Conservation (phyloP, 2,113 vertebrate genomes). For the Zosterops lateralis region DNA sequence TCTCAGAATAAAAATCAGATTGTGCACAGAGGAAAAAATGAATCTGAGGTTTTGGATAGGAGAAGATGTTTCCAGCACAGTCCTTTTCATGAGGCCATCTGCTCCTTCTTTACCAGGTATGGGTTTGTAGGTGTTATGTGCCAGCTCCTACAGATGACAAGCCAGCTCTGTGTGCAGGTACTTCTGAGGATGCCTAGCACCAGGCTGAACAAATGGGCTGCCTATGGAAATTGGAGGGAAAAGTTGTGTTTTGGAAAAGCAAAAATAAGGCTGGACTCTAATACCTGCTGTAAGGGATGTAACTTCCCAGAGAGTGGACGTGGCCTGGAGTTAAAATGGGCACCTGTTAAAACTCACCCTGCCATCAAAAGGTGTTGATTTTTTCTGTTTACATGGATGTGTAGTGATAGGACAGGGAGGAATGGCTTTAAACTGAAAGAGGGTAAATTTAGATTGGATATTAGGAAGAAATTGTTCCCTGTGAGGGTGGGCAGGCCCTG, state of each 20-base stretch:
- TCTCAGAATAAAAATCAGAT: not conserved
- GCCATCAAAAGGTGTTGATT: not conserved
- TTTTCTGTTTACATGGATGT: not conserved
- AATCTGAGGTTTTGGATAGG: not conserved
- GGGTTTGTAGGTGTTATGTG: not conserved
- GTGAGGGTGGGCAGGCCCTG: accelerated
- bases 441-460: not conserved
- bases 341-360: not conserved
- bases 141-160: not conserved
- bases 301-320: not conserved
- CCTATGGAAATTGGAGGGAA: not conserved
- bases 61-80: not conserved
- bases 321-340: not conserved
- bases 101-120: slow-evolving; percentile 5
- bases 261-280: not conserved
- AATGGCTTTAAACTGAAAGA: not conserved
- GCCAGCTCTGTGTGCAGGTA: slow-evolving; percentile 11
- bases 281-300: not conserved
- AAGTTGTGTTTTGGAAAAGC: not conserved
- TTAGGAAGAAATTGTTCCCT: not conserved
- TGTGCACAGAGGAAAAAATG: not conserved
- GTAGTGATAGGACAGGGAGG: not conserved
- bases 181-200: not conserved
- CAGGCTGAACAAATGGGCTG: not conserved
- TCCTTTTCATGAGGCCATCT: slow-evolving; percentile 27